phyloP scores from a whole-genome alignment of 2,888 invertebrate species.

The Endomychus coccineus region DNA sequence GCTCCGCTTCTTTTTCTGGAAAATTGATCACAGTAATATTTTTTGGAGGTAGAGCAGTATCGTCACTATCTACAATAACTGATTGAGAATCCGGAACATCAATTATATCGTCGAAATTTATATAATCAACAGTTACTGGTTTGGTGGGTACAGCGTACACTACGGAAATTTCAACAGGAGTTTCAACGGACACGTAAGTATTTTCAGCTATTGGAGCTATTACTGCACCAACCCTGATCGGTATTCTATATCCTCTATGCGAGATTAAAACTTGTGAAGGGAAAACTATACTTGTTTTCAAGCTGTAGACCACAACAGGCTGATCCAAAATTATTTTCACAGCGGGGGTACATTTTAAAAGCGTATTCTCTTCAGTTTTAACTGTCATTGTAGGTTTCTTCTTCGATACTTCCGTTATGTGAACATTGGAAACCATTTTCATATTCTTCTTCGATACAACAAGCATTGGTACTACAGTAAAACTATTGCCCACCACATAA shows the following conservation, averaged over 20 bases:
- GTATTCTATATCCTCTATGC: slow-evolving; percentile 39
- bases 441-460: slow-evolving; percentile 36
- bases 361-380: slow-evolving; percentile 31
- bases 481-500: slow-evolving; percentile 33
- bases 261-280: slow-evolving; percentile 41
- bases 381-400: slow-evolving; percentile 39
- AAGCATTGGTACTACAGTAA: slow-evolving; percentile 39
- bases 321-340: slow-evolving; percentile 40
- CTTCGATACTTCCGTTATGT: slow-evolving; percentile 39
- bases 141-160: slow-evolving; percentile 43
- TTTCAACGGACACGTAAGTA: slow-evolving; percentile 33
- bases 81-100: slow-evolving; percentile 32
- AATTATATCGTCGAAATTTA: slow-evolving; percentile 27
- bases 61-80: slow-evolving; percentile 35
- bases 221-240: slow-evolving; percentile 42
- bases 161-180: slow-evolving; percentile 38
- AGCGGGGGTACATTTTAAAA: slow-evolving; percentile 42
- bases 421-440: slow-evolving; percentile 36
- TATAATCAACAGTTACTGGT: slow-evolving; percentile 32
- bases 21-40: slow-evolving; percentile 37
- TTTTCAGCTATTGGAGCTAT: slow-evolving; percentile 40
- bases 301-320: slow-evolving; percentile 39
- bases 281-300: slow-evolving; percentile 41
- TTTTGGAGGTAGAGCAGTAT: slow-evolving; percentile 27
- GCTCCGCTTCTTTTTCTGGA: slow-evolving; percentile 35